Evolutionary conservation across 1,140 invertebrate genomes (phyloP).

Genomic region (Gonatopus flavifemur): DNA sequence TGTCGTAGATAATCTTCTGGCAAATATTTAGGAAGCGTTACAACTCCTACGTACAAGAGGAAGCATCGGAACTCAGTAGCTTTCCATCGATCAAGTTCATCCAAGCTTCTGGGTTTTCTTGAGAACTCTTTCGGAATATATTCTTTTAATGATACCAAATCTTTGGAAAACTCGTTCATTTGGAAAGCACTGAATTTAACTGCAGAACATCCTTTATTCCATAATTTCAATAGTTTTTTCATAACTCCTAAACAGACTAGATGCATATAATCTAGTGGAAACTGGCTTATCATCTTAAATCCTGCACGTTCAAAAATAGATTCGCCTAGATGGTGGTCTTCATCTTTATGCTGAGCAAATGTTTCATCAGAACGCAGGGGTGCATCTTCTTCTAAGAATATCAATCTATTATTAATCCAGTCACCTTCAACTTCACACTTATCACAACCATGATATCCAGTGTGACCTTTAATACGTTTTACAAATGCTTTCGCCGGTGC

Average conservation of each 20-base stretch:
- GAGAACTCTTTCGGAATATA: background rate
- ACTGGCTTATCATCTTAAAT: background rate
- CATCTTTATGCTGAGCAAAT: background rate
- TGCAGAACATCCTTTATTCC: background rate
- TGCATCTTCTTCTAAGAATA: background rate
- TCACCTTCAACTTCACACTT: background rate
- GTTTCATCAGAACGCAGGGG: background rate
- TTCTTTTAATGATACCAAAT: background rate
- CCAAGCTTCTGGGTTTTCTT: background rate
- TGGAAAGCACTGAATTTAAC: background rate
- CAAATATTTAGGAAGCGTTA: slow-evolving; percentile 12
- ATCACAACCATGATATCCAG: background rate
- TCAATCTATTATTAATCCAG: background rate
- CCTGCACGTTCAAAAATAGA: background rate
- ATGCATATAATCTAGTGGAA: background rate
- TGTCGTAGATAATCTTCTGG: background rate
- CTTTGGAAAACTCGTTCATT: slow-evolving; percentile 1
- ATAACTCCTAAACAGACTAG: too few species aligned
- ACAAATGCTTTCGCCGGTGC: background rate
- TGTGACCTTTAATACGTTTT: background rate
- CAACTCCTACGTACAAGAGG: slow-evolving; percentile 33
- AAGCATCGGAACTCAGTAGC: background rate
- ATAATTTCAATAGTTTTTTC: too few species aligned
- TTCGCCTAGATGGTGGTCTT: background rate
- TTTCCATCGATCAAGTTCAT: too few species aligned